Percentiles rank a stretch among this genome's conserved stretches.
Conservation (phyloP, 92 coral and sea anemone species). For the Umimayanthus kanabou region DNA sequence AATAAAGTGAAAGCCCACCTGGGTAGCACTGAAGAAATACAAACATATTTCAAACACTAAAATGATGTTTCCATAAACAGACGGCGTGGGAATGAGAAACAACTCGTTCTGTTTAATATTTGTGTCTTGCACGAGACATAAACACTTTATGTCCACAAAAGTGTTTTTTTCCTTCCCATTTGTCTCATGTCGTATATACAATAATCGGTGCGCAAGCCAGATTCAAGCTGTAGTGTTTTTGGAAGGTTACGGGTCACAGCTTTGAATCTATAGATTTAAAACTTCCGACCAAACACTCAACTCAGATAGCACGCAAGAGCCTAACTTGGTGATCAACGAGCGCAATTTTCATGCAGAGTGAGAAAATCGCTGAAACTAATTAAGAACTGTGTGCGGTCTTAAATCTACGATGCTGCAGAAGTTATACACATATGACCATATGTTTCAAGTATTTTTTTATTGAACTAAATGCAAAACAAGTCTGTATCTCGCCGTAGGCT, state of each 20-base stretch:
- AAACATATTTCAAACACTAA: conserved; percentile 3
- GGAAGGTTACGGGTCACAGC: conserved; percentile 43
- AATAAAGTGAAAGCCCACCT: conserved; percentile 8
- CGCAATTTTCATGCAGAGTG: conserved; percentile 1
- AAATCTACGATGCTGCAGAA: not conserved
- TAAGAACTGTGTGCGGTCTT: not conserved
- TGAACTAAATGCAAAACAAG: conserved; percentile 23
- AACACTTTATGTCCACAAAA: not conserved
- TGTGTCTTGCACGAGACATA: not conserved
- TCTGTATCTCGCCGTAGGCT: conserved; percentile 35
- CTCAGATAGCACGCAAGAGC: conserved; percentile 29
- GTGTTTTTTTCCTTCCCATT: not conserved
- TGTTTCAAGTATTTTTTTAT: not conserved
- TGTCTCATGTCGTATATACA: not conserved
- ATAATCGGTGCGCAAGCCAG: not conserved
- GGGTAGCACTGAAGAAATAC: conserved; percentile 6
- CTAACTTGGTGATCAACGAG: not conserved
- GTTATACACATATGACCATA: not conserved
- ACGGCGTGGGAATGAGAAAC: not conserved
- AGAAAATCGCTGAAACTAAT: not conserved
- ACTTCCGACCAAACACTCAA: not conserved
- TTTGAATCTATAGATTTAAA: conserved; percentile 18
- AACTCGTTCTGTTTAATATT: conserved; percentile 1
- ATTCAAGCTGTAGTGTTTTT: conserved; percentile 1
- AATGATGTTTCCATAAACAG: conserved; percentile 24